Conservation (phyloP, 2,888 invertebrate species). For the Lamellibrachia columna region DNA sequence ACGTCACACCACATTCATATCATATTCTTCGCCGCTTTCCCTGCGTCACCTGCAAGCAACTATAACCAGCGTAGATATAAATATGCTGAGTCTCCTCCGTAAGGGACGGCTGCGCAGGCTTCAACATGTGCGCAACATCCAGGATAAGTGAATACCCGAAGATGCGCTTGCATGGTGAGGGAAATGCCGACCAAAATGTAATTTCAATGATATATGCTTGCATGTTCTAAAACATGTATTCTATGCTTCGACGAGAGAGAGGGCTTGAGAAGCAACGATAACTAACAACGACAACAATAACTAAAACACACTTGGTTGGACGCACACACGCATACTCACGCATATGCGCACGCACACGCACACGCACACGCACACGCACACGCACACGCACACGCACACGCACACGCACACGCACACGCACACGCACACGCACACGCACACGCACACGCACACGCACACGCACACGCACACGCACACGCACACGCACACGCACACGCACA, state of each 20-base stretch:
- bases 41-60: background rate
- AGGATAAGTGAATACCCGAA: background rate
- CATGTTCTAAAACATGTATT: background rate
- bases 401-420: background rate
- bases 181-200: background rate
- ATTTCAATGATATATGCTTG: background rate
- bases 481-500: background rate
- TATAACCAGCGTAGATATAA: background rate
- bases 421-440: background rate
- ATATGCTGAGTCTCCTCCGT: background rate
- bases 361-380: background rate
- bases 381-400: background rate
- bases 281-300: background rate
- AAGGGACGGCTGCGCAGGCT: background rate
- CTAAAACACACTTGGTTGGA: background rate
- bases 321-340: background rate
- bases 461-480: background rate
- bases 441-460: background rate
- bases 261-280: background rate
- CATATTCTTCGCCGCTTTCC: background rate
- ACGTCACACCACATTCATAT: background rate
- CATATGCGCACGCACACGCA: background rate
- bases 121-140: background rate
- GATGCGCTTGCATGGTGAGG: background rate
- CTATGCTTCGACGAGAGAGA: background rate